Conservation (phyloP, 2,797 vertebrate genomes). For the Sparidentex hasta region DNA sequence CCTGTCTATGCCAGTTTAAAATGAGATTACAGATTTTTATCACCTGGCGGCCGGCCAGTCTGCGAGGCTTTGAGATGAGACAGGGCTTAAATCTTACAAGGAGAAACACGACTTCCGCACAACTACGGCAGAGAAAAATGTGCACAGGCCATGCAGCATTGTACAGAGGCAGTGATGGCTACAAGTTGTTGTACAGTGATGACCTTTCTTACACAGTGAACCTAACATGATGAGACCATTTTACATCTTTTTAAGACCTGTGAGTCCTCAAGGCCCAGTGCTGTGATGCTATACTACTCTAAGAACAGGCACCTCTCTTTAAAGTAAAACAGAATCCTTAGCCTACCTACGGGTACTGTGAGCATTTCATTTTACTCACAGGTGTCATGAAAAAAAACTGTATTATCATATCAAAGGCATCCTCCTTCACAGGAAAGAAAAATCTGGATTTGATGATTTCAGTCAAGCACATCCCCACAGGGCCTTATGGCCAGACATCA, state of each 20-base stretch:
- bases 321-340: conserved; percentile 49
- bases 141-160: conserved; percentile 2
- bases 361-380: conserved; percentile 65
- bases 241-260: conserved; percentile 19
- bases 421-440: conserved; percentile 62
- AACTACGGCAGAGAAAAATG: conserved; percentile 25
- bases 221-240: conserved; percentile 1
- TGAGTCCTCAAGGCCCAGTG: background rate
- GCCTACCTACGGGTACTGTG: conserved; percentile 51
- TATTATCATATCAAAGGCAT: conserved; percentile 81
- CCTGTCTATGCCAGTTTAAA: conserved; percentile 81
- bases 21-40: conserved; percentile 86
- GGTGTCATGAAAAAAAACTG: conserved; percentile 47
- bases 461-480: conserved; percentile 60
- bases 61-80: conserved; percentile 71
- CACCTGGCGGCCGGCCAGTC: conserved; percentile 76
- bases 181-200: conserved; percentile 24
- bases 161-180: background rate
- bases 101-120: conserved; percentile 65
- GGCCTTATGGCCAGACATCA: conserved; percentile 68
- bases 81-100: conserved; percentile 71
- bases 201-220: conserved; percentile 39
- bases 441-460: conserved; percentile 75
- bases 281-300: conserved; percentile 9
- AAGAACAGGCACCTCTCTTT: conserved; percentile 29